phyloP scores from a whole-genome alignment of 1,140 invertebrate species.

The Andricus grossulariae region DNA sequence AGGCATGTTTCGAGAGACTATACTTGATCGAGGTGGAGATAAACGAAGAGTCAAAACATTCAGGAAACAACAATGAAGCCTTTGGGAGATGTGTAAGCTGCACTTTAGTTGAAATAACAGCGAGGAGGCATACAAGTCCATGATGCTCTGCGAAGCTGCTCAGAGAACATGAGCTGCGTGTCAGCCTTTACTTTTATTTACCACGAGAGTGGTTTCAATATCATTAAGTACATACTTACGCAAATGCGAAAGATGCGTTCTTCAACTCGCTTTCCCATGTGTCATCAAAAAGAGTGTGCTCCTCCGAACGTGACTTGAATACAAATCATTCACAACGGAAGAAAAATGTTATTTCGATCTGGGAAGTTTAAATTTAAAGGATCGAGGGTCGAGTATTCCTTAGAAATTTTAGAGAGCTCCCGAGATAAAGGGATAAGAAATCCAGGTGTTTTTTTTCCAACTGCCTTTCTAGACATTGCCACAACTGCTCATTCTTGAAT shows the following conservation, averaged over 20 bases:
- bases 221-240: neutral
- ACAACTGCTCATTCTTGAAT: too few species aligned
- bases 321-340: neutral
- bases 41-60: slow-evolving; percentile 27
- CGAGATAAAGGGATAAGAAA: too few species aligned
- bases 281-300: slow-evolving; percentile 6
- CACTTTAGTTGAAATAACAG: slow-evolving; percentile 26
- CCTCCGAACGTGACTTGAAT: slow-evolving; percentile 24
- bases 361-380: too few species aligned
- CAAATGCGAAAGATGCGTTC: slow-evolving; percentile 8
- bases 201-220: slow-evolving; percentile 14
- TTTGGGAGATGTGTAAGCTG: slow-evolving; percentile 21
- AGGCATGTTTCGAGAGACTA: neutral
- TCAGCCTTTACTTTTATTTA: slow-evolving; percentile 6
- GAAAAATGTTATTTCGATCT: slow-evolving; percentile 17
- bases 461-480: too few species aligned
- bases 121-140: neutral
- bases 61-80: slow-evolving; percentile 22
- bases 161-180: slow-evolving; percentile 6
- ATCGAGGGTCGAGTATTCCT: too few species aligned
- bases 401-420: too few species aligned
- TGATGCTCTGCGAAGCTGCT: neutral
- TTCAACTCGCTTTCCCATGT: slow-evolving; percentile 5
- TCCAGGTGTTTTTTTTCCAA: too few species aligned
- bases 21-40: neutral